Evolutionary conservation across 2,888 invertebrate species (phyloP).

Genomic region (Perizoma flavofasciatum): DNA sequence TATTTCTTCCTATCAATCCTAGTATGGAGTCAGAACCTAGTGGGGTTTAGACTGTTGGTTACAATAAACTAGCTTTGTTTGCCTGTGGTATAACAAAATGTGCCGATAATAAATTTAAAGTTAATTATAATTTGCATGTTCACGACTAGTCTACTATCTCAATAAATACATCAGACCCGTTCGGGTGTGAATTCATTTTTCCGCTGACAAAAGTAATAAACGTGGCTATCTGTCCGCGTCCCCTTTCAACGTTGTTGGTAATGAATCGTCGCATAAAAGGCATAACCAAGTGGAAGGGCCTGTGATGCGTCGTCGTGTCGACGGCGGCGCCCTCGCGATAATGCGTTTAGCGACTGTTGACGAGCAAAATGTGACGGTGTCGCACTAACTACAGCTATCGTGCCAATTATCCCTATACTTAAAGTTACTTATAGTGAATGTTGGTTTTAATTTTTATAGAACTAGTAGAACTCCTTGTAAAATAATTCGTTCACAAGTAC

Average conservation of each 20-base stretch:
- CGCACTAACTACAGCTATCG: constrained; percentile 19
- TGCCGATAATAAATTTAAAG: too few species aligned
- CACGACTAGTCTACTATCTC: constrained; percentile 32
- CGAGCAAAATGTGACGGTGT: constrained; percentile 56
- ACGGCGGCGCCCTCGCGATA: constrained; percentile 49
- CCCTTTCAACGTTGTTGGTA: constrained; percentile 69
- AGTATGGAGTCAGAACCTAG: too few species aligned
- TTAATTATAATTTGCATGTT: constrained; percentile 1
- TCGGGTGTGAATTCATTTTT: constrained; percentile 78
- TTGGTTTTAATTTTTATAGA: not conserved
- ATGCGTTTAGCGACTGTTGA: constrained; percentile 60
- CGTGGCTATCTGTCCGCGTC: constrained; percentile 77
- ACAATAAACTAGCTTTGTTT: too few species aligned
- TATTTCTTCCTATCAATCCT: too few species aligned
- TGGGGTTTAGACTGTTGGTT: too few species aligned
- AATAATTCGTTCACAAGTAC: too few species aligned
- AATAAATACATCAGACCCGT: constrained; percentile 59
- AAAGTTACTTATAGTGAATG: constrained; percentile 10
- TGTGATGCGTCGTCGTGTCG: constrained; percentile 50
- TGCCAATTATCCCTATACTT: constrained; percentile 44
- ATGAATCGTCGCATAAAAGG: constrained; percentile 83
- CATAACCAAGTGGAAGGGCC: constrained; percentile 79
- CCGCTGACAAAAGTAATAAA: constrained; percentile 83
- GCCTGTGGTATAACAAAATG: too few species aligned
- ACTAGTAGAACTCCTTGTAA: not conserved